These are phyloP conservation scores for Erannis defoliaria DNA, from an alignment of 2,888 invertebrate species.

Conservation along the genomic window DNA sequence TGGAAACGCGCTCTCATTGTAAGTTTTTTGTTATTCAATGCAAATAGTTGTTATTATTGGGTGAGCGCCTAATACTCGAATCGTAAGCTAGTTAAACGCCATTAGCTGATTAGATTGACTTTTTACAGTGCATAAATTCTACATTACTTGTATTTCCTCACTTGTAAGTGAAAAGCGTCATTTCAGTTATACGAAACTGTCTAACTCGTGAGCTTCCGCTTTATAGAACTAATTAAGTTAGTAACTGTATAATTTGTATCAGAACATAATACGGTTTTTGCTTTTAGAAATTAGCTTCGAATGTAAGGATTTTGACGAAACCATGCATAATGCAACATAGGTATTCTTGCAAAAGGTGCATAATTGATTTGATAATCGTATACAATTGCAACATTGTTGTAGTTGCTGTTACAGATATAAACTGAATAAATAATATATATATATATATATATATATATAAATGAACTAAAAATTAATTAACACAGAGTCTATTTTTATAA, in stretches of 20 bases:
- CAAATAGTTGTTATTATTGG: constrained; percentile 15
- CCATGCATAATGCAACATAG: constrained; percentile 27
- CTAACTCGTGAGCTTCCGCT: constrained; percentile 25
- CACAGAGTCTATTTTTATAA: constrained; percentile 45
- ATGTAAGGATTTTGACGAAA: constrained; percentile 17
- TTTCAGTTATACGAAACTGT: constrained; percentile 6
- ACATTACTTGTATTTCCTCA: not conserved
- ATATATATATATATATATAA: constrained; percentile 13
- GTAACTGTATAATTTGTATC: constrained; percentile 20
- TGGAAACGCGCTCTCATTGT: no score
- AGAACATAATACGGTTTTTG: constrained; percentile 18
- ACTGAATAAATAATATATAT: constrained; percentile 8
- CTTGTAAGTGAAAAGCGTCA: not conserved
- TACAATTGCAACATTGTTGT: constrained; percentile 16
- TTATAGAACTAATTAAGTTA: constrained; percentile 15
- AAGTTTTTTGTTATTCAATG: constrained; percentile 29
- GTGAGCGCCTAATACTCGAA: constrained; percentile 18
- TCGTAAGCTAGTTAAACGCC: constrained; percentile 22
- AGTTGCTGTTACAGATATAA: constrained; percentile 14
- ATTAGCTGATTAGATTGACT: not conserved
- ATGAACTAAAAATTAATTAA: constrained; percentile 24
- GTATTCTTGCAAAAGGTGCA: constrained; percentile 15
- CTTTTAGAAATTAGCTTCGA: constrained; percentile 16
- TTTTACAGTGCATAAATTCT: not conserved
- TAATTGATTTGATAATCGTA: constrained; percentile 22